Evolutionary conservation across 2,888 invertebrate genomes (phyloP), one percentile per base, ranked within the genome.

Genomic region (Morpho helenor): DNA sequence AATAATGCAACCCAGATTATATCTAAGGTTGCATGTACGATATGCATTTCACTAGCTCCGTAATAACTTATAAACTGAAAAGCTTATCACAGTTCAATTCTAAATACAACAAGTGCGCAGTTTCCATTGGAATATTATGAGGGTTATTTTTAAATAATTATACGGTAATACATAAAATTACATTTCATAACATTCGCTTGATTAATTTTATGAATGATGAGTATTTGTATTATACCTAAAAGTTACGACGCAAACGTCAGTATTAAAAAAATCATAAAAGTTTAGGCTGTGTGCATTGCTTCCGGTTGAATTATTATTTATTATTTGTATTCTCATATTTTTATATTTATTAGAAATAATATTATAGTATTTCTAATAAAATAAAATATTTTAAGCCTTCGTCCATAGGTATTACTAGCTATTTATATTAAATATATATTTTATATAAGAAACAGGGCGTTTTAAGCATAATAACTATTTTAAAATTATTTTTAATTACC

Each of bases 391-490:
- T 67, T 55, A 68, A 68, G 67, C 67, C 51, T 67, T 52, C 51
- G 23, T 55, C 66, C 68, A 67, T 63, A 72, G 58, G 62, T 68
- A 68, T 67, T 67, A 52, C 52, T 60, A 59, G 57, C 56, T 66
- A 63, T 52, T 63, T 63, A 31, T 31, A 31, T 5, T 31, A 31
- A 31, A 31, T 31, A 31, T 31, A 31, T 31, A 5, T 5, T 31
- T 5, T 31, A 31, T 31, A 63, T 69, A 70, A 71, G 72, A 72
- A 68, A 67, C 62, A 61, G 50, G 60, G 72, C 68, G 70, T 67
- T 68, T 66, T 68, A 75, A 75, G 77, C 75, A 70, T 81, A 79
- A 39, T 71, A 49, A 52, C 42, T 58, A 56, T 60, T 56, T 62
- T 53, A 61, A 64, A 74, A 70, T 71, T 71, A 67, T 71, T 66